A percentile compares a stretch with the other conserved stretches of the same genome.
phyloP scores from a whole-genome alignment of 2,888 invertebrate genomes.

The Volucella inanis region DNA sequence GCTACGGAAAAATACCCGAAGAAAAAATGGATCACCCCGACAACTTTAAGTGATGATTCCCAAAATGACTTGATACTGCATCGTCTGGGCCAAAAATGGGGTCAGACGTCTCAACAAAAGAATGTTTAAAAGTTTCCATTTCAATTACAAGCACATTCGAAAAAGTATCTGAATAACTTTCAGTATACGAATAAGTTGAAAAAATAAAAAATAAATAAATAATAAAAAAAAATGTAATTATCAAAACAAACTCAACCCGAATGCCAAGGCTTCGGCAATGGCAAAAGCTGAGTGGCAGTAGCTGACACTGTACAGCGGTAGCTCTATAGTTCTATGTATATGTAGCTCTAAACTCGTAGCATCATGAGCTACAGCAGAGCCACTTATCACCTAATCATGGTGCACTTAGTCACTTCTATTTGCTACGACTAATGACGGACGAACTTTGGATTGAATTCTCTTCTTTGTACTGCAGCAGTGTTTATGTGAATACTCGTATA shows the following conservation, averaged over 20 bases:
- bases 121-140: background rate
- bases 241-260: slow-evolving; percentile 41
- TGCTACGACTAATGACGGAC: slow-evolving; percentile 2
- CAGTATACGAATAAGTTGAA: background rate
- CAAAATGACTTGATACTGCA: slow-evolving; percentile 1
- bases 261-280: slow-evolving; percentile 52
- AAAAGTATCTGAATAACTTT: background rate
- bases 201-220: background rate
- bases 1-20: too few species aligned
- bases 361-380: background rate
- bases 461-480: slow-evolving; percentile 8
- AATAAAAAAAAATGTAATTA: slow-evolving; percentile 9
- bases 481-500: background rate
- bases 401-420: slow-evolving; percentile 42
- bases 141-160: background rate
- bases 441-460: slow-evolving; percentile 48
- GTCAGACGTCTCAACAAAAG: background rate
- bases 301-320: background rate
- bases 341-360: background rate
- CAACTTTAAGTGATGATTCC: too few species aligned
- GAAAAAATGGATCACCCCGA: too few species aligned
- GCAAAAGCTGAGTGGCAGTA: slow-evolving; percentile 8
- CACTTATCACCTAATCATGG: slow-evolving; percentile 44
- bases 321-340: too few species aligned
- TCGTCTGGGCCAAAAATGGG: background rate